Evolutionary conservation across 2,797 vertebrate genomes (phyloP).

Genomic region (Chrysocyon brachyurus): DNA sequence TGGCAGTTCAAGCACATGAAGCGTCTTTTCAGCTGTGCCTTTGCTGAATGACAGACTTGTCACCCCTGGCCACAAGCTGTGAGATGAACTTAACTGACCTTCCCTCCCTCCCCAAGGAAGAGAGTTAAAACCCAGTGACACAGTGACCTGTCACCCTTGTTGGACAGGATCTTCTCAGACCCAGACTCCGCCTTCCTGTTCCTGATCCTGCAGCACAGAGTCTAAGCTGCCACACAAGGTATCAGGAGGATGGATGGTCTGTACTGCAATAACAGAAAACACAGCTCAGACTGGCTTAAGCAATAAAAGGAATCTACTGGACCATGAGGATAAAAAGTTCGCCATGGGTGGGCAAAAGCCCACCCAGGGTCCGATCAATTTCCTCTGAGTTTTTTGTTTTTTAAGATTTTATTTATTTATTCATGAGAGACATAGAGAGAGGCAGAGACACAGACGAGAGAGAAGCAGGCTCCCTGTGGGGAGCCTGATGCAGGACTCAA

Average conservation of each 20-base stretch:
- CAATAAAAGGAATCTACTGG: not conserved
- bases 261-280: not conserved
- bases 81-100: slow-evolving; percentile 3
- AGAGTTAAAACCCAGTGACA: not conserved
- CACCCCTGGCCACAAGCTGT: not conserved
- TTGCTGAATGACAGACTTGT: not conserved
- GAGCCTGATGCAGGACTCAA: too few relatives aligned
- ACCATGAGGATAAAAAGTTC: not conserved
- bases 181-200: not conserved
- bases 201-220: not conserved
- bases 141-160: not conserved
- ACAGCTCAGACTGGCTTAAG: not conserved
- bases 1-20: not conserved
- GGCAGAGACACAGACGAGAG: too few relatives aligned
- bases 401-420: too few relatives aligned
- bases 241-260: not conserved
- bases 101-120: not conserved
- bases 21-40: not conserved
- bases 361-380: not conserved
- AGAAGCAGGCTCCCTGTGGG: too few relatives aligned
- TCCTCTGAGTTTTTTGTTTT: not conserved
- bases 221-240: not conserved
- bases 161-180: not conserved
- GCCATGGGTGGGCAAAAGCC: not conserved
- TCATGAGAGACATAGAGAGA: too few relatives aligned